Evolutionary conservation across 2,113 vertebrate species (phyloP), one percentile per base, ranked within the genome.

Genomic region (Verasper variegatus): DNA sequence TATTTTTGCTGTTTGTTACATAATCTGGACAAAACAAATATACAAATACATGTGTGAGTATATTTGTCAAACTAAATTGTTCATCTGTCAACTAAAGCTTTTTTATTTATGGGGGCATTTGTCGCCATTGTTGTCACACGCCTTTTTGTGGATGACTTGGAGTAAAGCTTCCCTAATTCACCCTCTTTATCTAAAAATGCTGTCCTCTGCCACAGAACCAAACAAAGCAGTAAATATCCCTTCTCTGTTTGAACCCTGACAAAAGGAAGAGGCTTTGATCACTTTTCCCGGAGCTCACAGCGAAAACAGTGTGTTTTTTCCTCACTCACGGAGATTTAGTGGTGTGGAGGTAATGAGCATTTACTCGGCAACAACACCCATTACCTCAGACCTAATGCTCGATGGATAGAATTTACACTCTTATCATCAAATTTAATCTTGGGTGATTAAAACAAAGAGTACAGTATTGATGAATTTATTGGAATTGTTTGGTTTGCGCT

Each of bases 191-290:
- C 23, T 37, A 40, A 75, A 64, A 56, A 85, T 79, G 63, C 23
- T 52, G 65, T 79, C 83, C 78, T 87, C 55, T 77, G 72, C 52
- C 47, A 27, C 58, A 65, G 60, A 59, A 85, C 80, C 88, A 92
- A 93, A 92, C 91, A 91, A 86, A 86, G 88, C 91, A 90, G 86
- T 91, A 92, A 93, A 93, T 92, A 89, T 86, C 71, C 84, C 79
- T 27, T 47, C 27, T 24, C 14, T 0, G 83, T 93, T 93, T 93
- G 92, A 94, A 92, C 87, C 76, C 75, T 78, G 85, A 90, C 86
- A 88, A 88, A 74, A 76, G 90, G 91, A 94, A 92, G 80, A 82
- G 61, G 82, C 92, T 91, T 91, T 93, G 87, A 93, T 90, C 85
- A 35, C 65, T 73, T 87, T 90, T 92, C 90, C 90, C 90, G 81